phyloP scores from a whole-genome alignment of 2,113 vertebrate genomes.

The Propithecus coquereli region DNA sequence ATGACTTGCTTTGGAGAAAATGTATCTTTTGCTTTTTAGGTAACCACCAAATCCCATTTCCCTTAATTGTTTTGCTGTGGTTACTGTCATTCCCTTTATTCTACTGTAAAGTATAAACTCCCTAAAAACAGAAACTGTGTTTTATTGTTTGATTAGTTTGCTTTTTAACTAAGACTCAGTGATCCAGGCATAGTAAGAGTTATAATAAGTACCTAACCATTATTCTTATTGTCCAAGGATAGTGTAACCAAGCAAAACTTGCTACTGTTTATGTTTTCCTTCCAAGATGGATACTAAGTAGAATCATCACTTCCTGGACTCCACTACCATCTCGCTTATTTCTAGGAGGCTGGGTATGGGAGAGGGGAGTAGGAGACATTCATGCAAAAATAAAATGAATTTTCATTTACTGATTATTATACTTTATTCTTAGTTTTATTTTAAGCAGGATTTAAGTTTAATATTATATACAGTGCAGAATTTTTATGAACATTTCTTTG shows the following conservation, averaged over 20 bases:
- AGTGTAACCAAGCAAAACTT: not conserved
- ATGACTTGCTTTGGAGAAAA: not conserved
- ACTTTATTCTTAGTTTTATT: not conserved
- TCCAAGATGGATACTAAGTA: not conserved
- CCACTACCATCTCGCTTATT: not conserved
- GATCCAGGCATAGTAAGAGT: not conserved
- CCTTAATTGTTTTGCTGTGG: slow-evolving; percentile 3
- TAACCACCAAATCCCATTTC: slow-evolving; percentile 10
- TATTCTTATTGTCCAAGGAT: not conserved
- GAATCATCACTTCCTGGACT: not conserved
- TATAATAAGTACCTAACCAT: not conserved
- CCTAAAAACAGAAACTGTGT: not conserved
- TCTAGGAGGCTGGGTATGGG: not conserved
- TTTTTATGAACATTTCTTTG: not conserved
- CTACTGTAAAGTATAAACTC: not conserved
- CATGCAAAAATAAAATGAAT: slow-evolving; percentile 5
- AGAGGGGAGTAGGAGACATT: not conserved
- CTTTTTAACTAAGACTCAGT: slow-evolving; percentile 1
- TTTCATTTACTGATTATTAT: not conserved
- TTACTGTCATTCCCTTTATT: not conserved
- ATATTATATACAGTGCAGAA: not conserved
- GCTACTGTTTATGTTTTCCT: not conserved
- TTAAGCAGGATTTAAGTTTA: not conserved
- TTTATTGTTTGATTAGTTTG: not conserved
- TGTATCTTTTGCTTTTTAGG: not conserved